Evolutionary conservation across 2,888 invertebrate genomes (phyloP), one percentile per base, ranked within the genome.

Genomic region (Thecophora atra): DNA sequence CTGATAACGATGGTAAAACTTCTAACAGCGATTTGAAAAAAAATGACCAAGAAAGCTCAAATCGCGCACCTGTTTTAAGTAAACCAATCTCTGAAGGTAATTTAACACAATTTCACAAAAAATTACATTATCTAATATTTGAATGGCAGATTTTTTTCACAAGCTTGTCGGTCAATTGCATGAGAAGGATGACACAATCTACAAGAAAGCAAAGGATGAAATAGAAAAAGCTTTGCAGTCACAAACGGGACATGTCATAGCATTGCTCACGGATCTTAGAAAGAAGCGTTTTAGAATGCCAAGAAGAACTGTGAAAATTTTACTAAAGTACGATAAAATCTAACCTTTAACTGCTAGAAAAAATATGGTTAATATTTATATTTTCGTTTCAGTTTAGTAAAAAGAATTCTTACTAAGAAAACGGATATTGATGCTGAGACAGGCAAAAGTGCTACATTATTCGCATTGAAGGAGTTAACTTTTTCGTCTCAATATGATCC

Each of bases 381-480:
- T 28, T 17, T 15, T 37, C n/a, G 19, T 62, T 62, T 19, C 62
- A 62, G 62, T 3, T n/a, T 30, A 19, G 13, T 37, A 30, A 21
- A 62, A 3, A 19, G 3, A 11, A 42, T 42, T 4, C n/a, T 19
- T 3, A 37, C 17, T 30, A 62, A 37, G n/a, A 37, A 1, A 3
- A 13, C 4, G 1, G 42, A 62, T 19, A 62, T 62, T 21, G 19
- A n/a, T 8, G n/a, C 28, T 19, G 42, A 37, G 5, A 42, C 62
- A 37, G 3, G n/a, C n/a, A 42, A 42, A 62, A 42, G 42, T 13
- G 19, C 42, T 62, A 3, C 19, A 62, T 37, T 11, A 11, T 62
- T 62, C 24, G 62, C 42, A 19, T 21, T 62, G 17, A 42, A 42
- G 5, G 62, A 62, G 21, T 42, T 62, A 19, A 62, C 62, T 8